These are phyloP conservation scores for Sebastes itinus DNA, from an alignment of 2,797 vertebrate species.

Conservation along the genomic window DNA sequence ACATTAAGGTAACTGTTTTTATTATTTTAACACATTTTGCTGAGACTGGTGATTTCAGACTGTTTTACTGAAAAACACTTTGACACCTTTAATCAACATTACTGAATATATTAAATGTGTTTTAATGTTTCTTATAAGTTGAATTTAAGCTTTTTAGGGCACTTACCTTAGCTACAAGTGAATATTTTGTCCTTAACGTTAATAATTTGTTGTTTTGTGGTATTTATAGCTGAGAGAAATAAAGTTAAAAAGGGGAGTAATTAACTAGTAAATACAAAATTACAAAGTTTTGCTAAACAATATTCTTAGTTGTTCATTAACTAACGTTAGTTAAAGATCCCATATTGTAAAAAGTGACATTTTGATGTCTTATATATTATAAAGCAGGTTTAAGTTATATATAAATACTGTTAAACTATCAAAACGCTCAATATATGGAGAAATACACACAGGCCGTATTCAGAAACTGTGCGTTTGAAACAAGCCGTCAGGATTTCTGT, in stretches of 20 bases:
- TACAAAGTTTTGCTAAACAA: neutral
- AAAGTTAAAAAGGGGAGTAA: neutral
- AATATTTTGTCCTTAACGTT: no score
- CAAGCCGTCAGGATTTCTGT: no score
- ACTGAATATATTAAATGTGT: neutral
- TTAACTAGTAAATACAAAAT: neutral
- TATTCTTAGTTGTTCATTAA: neutral
- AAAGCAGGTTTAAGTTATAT: no score
- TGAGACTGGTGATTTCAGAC: neutral
- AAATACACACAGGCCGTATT: fast-evolving
- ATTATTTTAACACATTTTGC: fast-evolving
- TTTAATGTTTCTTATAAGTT: neutral
- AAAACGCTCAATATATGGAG: no score
- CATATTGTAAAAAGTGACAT: no score
- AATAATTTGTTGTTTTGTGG: no score
- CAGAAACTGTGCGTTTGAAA: no score
- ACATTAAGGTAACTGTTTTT: constrained; percentile 12
- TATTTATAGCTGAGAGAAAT: neutral
- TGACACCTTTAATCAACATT: neutral
- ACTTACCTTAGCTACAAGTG: neutral
- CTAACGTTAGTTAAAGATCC: no score
- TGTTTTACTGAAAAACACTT: neutral
- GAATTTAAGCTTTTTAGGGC: neutral
- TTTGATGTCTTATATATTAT: fast-evolving
- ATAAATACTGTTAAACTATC: no score